Percentiles rank a stretch among this genome's conserved stretches.
Conservation (phyloP, 2,113 vertebrate genomes). For the Thryonomys swinderianus region DNA sequence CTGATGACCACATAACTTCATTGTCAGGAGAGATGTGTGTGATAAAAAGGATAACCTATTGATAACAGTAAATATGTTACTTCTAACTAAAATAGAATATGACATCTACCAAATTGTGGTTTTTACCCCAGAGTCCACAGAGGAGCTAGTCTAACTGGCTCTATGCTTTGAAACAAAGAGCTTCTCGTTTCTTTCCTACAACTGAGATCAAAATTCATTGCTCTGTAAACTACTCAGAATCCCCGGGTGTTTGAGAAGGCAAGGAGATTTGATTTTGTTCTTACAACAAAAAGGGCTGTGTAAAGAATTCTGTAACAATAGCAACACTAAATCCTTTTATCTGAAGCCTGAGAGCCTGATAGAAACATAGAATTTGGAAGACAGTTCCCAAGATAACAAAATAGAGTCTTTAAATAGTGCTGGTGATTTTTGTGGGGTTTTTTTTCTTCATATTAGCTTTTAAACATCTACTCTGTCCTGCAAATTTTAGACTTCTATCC, state of each 20-base stretch:
- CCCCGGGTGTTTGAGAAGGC: conserved; percentile 57
- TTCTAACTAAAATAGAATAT: not conserved
- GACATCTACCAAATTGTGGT: not conserved
- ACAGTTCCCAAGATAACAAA: conserved; percentile 64
- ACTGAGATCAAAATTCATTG: conserved; percentile 32
- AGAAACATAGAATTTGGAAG: conserved; percentile 67
- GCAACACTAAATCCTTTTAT: conserved; percentile 72
- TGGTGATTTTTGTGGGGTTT: not conserved
- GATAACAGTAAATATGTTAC: not conserved
- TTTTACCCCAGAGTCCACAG: not conserved
- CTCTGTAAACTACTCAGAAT: conserved; percentile 58
- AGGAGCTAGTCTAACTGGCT: not conserved
- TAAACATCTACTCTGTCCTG: not conserved
- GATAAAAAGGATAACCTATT: not conserved
- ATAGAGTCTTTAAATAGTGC: conserved; percentile 53
- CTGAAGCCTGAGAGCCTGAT: conserved; percentile 63
- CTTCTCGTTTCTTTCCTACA: not conserved
- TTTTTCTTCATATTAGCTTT: not conserved
- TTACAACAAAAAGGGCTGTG: conserved; percentile 58
- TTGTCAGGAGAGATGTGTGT: not conserved
- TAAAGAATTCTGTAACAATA: conserved; percentile 73
- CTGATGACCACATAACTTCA: not conserved
- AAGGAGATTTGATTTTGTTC: conserved; percentile 72
- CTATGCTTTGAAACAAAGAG: not conserved
- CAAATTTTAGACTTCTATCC: not conserved